Evolutionary conservation across 2,113 vertebrate species (phyloP), one percentile per base, ranked within the genome.

Genomic region (Chionomys nivalis): DNA sequence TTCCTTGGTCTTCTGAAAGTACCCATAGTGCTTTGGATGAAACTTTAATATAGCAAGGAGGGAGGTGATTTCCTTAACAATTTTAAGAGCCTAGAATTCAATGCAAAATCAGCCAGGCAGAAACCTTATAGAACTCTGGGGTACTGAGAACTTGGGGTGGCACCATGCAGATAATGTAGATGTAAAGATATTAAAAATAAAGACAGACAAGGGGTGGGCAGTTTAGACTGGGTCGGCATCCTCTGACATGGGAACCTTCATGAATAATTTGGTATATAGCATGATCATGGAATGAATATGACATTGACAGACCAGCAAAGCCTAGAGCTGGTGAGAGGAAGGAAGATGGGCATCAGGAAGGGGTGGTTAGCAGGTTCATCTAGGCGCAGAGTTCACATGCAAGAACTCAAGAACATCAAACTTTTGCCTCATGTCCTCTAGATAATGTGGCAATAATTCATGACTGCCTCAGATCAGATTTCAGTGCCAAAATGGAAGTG

Each of bases 231-330:
- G 3, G 9, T 10, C 47, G 36, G 63, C 11, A 58, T 55, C 49
- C 26, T 19, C 42, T 75, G 11, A 23, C 0, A 0, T n/a, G 68
- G 36, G 19, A 93, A 58, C 4, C 1, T 66, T 49, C 3, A 3
- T 49, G 58, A 85, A 47, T 77, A 58, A 58, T 14, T n/a, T 73
- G 61, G 21, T 93, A 8, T n/a, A 5, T 23, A 61, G 86, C n/a
- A 1, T 36, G 19, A 47, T 0, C 4, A 65, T 79, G 61, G 16
- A 4, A 36, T 28, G 55, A 58, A 16, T 31, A n/a, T 5, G 23
- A 58, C 10, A 13, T 47, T 2, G 1, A 23, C 11, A 13, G 16
- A 26, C 4, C 28, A 39, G 5, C 0, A 7, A 66, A 58, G 16
- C 52, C 5, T 10, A 31, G 36, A 85, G 47, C 36, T 63, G 13